These are phyloP conservation scores for Lasiommata megera DNA, from an alignment of 2,888 invertebrate genomes.

Conservation along the genomic window DNA sequence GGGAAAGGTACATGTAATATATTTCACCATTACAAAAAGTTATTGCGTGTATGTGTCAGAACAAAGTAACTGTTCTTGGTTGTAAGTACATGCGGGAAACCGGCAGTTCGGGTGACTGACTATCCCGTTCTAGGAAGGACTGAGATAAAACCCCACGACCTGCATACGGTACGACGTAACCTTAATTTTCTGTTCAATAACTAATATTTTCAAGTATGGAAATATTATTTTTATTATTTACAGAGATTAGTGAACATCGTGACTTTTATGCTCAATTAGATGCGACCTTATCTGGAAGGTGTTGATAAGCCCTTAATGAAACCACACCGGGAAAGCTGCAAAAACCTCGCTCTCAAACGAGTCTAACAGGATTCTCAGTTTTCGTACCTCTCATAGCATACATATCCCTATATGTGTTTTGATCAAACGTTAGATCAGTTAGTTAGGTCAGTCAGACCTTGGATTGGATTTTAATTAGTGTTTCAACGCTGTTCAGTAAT, in stretches of 20 bases:
- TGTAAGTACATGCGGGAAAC: not conserved
- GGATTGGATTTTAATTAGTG: too few relatives aligned
- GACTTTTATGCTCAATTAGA: not conserved
- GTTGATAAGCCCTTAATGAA: not conserved
- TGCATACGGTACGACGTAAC: not conserved
- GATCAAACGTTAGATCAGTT: conserved; percentile 25
- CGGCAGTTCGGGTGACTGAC: not conserved
- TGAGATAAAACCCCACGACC: not conserved
- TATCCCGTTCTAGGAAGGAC: not conserved
- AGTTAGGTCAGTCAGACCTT: too few relatives aligned
- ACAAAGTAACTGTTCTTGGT: not conserved
- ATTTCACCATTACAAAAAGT: not conserved
- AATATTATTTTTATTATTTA: too few relatives aligned
- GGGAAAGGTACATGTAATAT: too few relatives aligned
- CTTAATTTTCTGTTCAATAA: too few relatives aligned
- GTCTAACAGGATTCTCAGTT: conserved; percentile 20
- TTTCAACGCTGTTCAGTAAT: too few relatives aligned
- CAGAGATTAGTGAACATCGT: not conserved
- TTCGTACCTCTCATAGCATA: conserved; percentile 15
- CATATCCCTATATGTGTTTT: conserved; percentile 18
- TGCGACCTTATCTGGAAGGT: not conserved
- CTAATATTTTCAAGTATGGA: too few relatives aligned
- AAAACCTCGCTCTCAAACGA: conserved; percentile 26
- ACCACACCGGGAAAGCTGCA: conserved; percentile 9
- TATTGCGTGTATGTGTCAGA: not conserved